Evolutionary conservation across 2,797 vertebrate species (phyloP), one percentile per base, ranked within the genome.

Genomic region (Gymnopithys bicolor): DNA sequence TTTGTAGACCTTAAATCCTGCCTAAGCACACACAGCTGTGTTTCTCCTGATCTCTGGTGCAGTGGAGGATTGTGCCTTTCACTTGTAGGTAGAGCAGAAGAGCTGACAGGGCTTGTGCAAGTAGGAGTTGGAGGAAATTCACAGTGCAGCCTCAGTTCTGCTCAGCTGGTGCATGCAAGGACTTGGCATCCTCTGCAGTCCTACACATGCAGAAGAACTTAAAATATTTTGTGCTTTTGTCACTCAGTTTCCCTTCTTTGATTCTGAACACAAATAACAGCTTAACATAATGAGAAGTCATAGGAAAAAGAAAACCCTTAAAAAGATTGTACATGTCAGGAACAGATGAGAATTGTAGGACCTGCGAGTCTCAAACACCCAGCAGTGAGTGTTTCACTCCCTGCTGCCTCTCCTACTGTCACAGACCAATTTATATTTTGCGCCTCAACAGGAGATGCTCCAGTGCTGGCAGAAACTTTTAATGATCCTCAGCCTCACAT

Each of bases 401-500:
- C 89, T 76, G 80, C 89, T 94, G 91, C 91, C 91, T 96, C 76
- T 80, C 84, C 84, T 70, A n/a, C 82, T 94, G 82, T 28, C 89
- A 43, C 79, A 77, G 45, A 70, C 76, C 87, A 85, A 39, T 87
- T 96, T 77, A 17, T 81, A 67, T 92, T 91, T 95, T 80, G 82
- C 10, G 30, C 62, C 82, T 87, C 89, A 77, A 91, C 8, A 68
- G 93, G 79, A 92, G 79, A 78, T 74, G 60, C 83, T 90, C 81
- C 55, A 49, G 24, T 41, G 39, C 60, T n/a, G 30, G 74, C 41
- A 87, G 81, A 87, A 89, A 78, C 51, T 92, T 94, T n/a, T 87
- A 87, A 89, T 90, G 87, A 89, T 67, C 43, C 55, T 58, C 39
- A 81, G 80, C 41, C 23, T 87, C 66, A 28, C 74, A 15, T 25